Base-by-base conservation (phyloP, 1,140 invertebrate species). In the Drosophila tropicalis region DNA sequence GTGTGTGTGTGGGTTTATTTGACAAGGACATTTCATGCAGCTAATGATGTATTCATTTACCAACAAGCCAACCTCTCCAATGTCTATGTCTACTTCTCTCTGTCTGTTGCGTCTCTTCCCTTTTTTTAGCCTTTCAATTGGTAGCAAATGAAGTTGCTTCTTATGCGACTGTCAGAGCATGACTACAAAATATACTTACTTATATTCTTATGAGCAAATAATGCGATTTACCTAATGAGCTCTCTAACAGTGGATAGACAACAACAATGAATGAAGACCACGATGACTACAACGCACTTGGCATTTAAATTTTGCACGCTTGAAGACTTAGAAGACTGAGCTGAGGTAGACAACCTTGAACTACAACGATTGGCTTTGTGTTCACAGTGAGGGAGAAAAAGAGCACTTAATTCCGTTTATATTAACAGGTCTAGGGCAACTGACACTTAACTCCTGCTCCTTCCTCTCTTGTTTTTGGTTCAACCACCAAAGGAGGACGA, bases 31-130 rank as follows among this genome's bases (percentile, higher is more conserved):
- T 76, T 87, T 87, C 62, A 83, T 87, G 72, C 79, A 86, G 83
- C 83, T 86, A 86, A 86, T 86, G 79, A 86, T 79, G 83, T 86
- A 86, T 86, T 86, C 83, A 86, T 76, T 87, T 87, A 62, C 74
- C 63, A 72, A 56, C 74, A 62, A 34, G 55, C 73, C 44, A 47
- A 51, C n/a, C 19, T 15, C 51, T 70, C 68, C 3, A 51, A 17
- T 51, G 17, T 12, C 17, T 61, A 19, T 57, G 17, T 51, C 10
- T 10, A 32, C 29, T n/a, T 15, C 12, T 15, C 10, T 29, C 44
- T 41, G 7, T 40, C 3, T 41, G 5, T 41, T 56, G n/a, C 56
- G 62, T 66, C 47, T 56, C 19, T 36, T 36, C 10, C 34, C 7
- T 36, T 36, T 36, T 86, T 76, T 67, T 67, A 79, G 69, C 62